Evolutionary conservation across 2,888 invertebrate genomes (phyloP), one percentile per base, ranked within the genome.

Genomic region (Pelosia muscerda): DNA sequence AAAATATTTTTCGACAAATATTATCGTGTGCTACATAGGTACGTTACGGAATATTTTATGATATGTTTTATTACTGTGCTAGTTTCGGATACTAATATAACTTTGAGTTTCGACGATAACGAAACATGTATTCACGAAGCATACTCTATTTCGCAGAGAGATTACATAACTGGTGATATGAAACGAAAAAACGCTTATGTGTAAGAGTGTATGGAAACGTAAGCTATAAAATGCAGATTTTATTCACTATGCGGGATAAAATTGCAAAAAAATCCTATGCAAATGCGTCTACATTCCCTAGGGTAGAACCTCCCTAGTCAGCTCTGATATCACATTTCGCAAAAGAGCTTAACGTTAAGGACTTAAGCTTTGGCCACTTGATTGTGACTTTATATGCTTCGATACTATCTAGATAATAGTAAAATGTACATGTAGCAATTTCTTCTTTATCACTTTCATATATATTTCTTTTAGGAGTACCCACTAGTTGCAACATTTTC

Each of bases 161-260:
- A 78, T 77, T 71, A 81, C 67, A 72, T 72, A 78, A 74, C 66
- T 70, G 49, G 49, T 28, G 26, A 67, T 71, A 73, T 74, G 64
- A 70, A 72, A 74, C 49, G 66, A 66, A 74, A 68, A 72, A 66
- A 76, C 57, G 23, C 71, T 74, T 81, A 73, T 71, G 65, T 71
- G 76, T 70, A 74, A 70, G 71, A 64, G 70, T 69, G 66, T 77
- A 34, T 13, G 31, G 23, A 25, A 53, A 80, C 76, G 73, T 77
- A 74, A 77, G 77, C 78, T 77, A 74, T 82, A 83, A 83, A 82
- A 84, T 81, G 80, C 76, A 80, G 82, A 83, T 84, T 81, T 73
- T 62, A 67, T 81, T 79, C 78, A 71, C 74, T 77, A 71, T 72
- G 76, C 77, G 78, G 75, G 68, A 82, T 76, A 79, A 84, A 81